Base-by-base conservation (phyloP, 2,888 invertebrate species). In the Thymelicus lineola region DNA sequence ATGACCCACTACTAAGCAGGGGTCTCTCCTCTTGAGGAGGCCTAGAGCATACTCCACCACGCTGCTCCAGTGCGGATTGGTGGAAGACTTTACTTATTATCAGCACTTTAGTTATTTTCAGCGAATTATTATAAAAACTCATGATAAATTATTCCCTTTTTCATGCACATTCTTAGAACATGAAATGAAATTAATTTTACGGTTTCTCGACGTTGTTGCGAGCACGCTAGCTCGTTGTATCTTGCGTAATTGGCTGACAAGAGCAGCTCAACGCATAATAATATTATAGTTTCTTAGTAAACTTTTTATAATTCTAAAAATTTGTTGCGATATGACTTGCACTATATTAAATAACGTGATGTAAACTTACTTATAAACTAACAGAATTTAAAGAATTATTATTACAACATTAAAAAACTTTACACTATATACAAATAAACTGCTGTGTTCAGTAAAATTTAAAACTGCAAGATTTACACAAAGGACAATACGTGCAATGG, bases 171-270 rank as follows among this genome's bases (percentile, higher is more conserved):
- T 57, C 9, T 28, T 15, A 45, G n/a, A 28, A 57, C 15, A 53
- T 62, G 5, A 20, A 36, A 55, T 55, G 12, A 28, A 66, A 66
- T 66, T 48, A 66, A 66, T 28, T 58, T 48, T 7, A 48, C 58
- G 58, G 58, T 46, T 36, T 20, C 28, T 28, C 28, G 2, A 28
- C 55, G 28, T 7, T 6, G 20, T 28, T 12, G 28, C 12, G 15
- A 50, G 38, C 42, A 28, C n/a, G 45, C n/a, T 57, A 45, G 45
- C 28, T 55, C 20, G 42, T 20, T 17, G 57, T 46, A 45, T 58
- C 58, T 36, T n/a, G 35, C 17, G 66, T 66, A 65, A 65, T 65
- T 65, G 57, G 57, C 35, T 65, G 57, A 65, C 65, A 63, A 38
- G 12, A 53, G n/a, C 63, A 63, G 63, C 59, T 38, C 15, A 15